Evolutionary conservation across 2,888 invertebrate species (phyloP).

Genomic region (Drosophila greeni): DNA sequence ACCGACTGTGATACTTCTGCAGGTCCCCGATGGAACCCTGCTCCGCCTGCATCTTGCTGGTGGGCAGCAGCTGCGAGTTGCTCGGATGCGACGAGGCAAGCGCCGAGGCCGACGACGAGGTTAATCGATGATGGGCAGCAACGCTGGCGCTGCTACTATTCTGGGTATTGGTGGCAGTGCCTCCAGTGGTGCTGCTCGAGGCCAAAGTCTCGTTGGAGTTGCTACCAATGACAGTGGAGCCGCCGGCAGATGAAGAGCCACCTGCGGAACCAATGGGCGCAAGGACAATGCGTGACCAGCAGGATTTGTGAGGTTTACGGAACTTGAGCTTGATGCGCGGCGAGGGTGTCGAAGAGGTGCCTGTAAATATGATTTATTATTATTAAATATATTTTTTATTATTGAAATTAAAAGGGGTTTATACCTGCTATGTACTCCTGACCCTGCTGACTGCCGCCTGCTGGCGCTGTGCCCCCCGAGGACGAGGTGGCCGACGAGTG

Average conservation of each 20-base stretch:
- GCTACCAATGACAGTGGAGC: slow-evolving; percentile 66
- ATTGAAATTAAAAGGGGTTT: neutral
- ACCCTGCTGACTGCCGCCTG: slow-evolving; percentile 16
- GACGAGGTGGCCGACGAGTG: slow-evolving; percentile 70
- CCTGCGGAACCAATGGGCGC: slow-evolving; percentile 66
- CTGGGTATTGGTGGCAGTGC: slow-evolving; percentile 62
- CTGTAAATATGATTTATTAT: slow-evolving; percentile 5
- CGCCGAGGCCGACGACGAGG: slow-evolving; percentile 73
- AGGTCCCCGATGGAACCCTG: slow-evolving; percentile 94
- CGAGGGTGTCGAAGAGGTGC: slow-evolving; percentile 76
- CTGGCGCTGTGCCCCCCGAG: slow-evolving; percentile 41
- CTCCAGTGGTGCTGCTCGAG: slow-evolving; percentile 73
- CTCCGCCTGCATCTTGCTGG: slow-evolving; percentile 91
- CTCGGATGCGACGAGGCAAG: slow-evolving; percentile 73
- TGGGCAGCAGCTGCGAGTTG: slow-evolving; percentile 79
- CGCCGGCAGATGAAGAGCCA: slow-evolving; percentile 56
- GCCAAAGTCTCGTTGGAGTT: slow-evolving; percentile 77
- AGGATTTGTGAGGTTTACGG: slow-evolving; percentile 77
- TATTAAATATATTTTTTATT: neutral
- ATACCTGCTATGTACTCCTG: slow-evolving; percentile 23
- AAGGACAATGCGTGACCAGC: slow-evolving; percentile 77
- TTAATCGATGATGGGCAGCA: slow-evolving; percentile 66
- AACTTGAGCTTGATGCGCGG: slow-evolving; percentile 78
- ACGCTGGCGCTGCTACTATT: slow-evolving; percentile 73
- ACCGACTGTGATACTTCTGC: slow-evolving; percentile 91